These are phyloP conservation scores for Hydropsyche betteni DNA, from an alignment of 2,888 invertebrate genomes.

Conservation along the genomic window DNA sequence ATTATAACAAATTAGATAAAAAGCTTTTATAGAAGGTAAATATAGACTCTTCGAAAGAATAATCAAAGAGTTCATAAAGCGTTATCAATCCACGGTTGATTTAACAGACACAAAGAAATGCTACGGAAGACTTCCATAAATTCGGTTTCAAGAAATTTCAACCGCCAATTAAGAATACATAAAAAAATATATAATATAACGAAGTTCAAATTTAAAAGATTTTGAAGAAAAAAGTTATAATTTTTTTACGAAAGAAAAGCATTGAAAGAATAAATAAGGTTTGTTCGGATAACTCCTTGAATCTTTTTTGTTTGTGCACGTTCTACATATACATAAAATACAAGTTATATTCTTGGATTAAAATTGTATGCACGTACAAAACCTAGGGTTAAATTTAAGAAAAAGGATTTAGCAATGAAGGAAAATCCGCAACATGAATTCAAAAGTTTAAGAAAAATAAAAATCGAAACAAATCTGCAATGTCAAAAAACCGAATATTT, in stretches of 20 bases:
- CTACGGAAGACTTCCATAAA: not conserved
- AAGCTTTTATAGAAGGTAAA: too few species aligned
- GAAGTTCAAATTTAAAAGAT: too few species aligned
- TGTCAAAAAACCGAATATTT: too few species aligned
- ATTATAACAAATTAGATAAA: too few species aligned
- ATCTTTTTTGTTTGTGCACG: not conserved
- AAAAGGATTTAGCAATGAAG: not conserved
- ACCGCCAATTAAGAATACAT: not conserved
- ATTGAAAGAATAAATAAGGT: too few species aligned
- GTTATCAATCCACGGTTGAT: slow-evolving; percentile 27
- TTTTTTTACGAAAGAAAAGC: too few species aligned
- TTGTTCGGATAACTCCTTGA: too few species aligned
- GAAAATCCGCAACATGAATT: not conserved
- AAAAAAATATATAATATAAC: not conserved
- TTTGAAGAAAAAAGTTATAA: too few species aligned
- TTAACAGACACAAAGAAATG: slow-evolving; percentile 23
- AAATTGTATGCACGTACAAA: slow-evolving; percentile 1
- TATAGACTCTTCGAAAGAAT: too few species aligned
- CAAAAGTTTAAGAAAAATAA: not conserved
- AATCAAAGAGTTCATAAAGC: slow-evolving; percentile 3
- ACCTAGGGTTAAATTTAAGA: not conserved
- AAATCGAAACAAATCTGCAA: not conserved
- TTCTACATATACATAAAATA: not conserved
- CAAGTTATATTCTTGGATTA: not conserved
- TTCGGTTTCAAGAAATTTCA: slow-evolving; percentile 2